Evolutionary conservation across 2,888 invertebrate genomes (phyloP).

Genomic region (Euplagia quadripunctaria): DNA sequence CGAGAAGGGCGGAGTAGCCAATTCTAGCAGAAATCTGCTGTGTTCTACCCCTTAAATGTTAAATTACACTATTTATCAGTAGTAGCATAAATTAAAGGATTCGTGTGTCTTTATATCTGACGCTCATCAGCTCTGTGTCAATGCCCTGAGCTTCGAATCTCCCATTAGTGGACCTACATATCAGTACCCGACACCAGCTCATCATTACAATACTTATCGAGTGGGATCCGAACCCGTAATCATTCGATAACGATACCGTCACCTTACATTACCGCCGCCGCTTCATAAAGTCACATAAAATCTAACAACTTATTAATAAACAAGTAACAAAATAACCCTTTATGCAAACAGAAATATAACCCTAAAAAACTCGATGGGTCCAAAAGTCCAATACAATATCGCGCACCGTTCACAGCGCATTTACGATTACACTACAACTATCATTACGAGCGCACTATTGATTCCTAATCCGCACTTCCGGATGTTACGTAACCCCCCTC

Average conservation of each 20-base stretch:
- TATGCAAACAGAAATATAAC: conserved; percentile 7
- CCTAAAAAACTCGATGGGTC: conserved; percentile 14
- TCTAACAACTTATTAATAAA: background rate
- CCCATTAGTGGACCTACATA: background rate
- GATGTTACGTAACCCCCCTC: conserved; percentile 80
- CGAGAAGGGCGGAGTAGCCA: no score
- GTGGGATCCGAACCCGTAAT: background rate
- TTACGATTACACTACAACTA: conserved; percentile 84
- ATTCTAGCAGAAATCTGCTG: no score
- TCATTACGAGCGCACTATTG: conserved; percentile 86
- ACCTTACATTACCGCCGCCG: no score
- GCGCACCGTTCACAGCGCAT: conserved; percentile 78
- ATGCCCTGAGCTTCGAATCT: background rate
- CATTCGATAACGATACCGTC: background rate
- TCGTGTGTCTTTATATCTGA: background rate
- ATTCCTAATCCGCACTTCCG: conserved; percentile 88
- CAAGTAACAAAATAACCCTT: background rate
- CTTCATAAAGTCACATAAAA: background rate
- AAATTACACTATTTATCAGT: no score
- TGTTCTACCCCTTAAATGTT: no score
- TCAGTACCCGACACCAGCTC: background rate
- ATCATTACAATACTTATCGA: background rate
- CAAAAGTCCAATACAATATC: conserved; percentile 45
- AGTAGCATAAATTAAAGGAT: no score
- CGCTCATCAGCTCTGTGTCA: background rate